A percentile compares a stretch with the other conserved stretches of the same genome.
phyloP scores from a whole-genome alignment of 1,140 invertebrate species.

The Listronotus bonariensis region DNA sequence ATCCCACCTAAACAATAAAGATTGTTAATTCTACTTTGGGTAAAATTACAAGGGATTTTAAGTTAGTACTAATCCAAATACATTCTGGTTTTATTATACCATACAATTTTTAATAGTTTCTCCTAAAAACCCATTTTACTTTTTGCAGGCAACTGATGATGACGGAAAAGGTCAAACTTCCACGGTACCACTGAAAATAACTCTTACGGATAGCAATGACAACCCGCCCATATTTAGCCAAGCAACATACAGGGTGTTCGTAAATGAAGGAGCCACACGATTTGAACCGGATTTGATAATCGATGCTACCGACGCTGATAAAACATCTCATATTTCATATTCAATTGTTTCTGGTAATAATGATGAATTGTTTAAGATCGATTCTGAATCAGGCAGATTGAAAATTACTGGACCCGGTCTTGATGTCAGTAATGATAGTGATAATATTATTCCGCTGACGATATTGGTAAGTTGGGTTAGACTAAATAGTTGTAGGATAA shows the following conservation, averaged over 20 bases:
- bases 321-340: slow-evolving; percentile 79
- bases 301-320: slow-evolving; percentile 78
- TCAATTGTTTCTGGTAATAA: slow-evolving; percentile 70
- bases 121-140: too few species aligned
- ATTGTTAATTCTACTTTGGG: too few species aligned
- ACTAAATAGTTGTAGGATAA: too few species aligned
- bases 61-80: too few species aligned
- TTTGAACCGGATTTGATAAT: slow-evolving; percentile 78
- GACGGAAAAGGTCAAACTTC: slow-evolving; percentile 76
- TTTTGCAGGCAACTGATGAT: slow-evolving; percentile 77
- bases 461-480: slow-evolving; percentile 57
- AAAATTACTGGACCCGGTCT: slow-evolving; percentile 66
- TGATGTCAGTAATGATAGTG: slow-evolving; percentile 66
- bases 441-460: slow-evolving; percentile 61
- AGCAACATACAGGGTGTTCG: slow-evolving; percentile 73
- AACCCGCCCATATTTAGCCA: slow-evolving; percentile 79
- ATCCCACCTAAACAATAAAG: too few species aligned
- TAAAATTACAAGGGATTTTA: too few species aligned
- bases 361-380: slow-evolving; percentile 69
- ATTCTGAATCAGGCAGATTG: slow-evolving; percentile 71
- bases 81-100: too few species aligned
- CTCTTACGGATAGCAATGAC: slow-evolving; percentile 83
- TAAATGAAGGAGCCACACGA: slow-evolving; percentile 80
- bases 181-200: slow-evolving; percentile 78
- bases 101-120: too few species aligned